phyloP scores from a whole-genome alignment of 2,797 vertebrate species.

The Botia almorhae region DNA sequence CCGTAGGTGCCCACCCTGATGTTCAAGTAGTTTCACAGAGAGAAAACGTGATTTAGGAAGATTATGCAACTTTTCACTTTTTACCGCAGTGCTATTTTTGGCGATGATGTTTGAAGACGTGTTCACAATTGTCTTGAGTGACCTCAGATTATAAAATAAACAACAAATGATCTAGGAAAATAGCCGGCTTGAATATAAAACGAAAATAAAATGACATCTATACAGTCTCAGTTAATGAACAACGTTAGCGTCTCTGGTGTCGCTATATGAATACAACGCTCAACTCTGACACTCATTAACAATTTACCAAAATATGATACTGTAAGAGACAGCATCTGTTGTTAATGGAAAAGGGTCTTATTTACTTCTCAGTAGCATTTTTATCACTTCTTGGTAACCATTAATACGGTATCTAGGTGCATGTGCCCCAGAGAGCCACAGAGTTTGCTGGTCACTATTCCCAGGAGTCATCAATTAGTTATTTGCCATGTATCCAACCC shows the following conservation, averaged over 20 bases:
- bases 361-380: constrained; percentile 30
- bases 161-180: constrained; percentile 10
- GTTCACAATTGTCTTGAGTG: constrained; percentile 34
- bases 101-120: constrained; percentile 38
- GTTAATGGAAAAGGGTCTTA: constrained; percentile 24
- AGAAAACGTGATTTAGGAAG: constrained; percentile 48
- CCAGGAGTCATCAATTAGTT: constrained; percentile 8
- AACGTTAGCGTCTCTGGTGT: too few species aligned
- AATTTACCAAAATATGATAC: constrained; percentile 33
- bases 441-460: not conserved
- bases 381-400: constrained; percentile 2
- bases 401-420: not conserved
- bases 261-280: not conserved
- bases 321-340: not conserved
- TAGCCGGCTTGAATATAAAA: constrained; percentile 8
- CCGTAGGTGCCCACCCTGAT: constrained; percentile 29
- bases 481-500: not conserved
- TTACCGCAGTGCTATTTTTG: constrained; percentile 48
- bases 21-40: constrained; percentile 46
- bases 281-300: constrained; percentile 28
- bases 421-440: not conserved
- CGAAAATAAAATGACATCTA: not conserved
- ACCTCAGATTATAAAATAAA: constrained; percentile 20
- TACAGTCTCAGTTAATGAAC: not conserved
- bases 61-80: constrained; percentile 54